Base-by-base conservation (phyloP, 2,113 vertebrate genomes). In the Anhinga anhinga region DNA sequence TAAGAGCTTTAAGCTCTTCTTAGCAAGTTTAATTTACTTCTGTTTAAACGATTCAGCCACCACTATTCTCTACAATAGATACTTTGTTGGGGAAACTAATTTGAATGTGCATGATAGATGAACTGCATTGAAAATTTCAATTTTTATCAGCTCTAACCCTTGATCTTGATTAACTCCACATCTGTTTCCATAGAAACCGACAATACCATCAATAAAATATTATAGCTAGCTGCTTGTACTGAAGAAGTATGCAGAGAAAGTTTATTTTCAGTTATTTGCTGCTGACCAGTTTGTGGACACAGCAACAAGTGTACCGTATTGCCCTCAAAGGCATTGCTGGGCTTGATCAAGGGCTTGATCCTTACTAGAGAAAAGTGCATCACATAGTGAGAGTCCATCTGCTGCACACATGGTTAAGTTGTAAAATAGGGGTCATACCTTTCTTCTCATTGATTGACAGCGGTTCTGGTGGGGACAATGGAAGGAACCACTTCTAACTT, bases 81-180 rank as follows among this genome's bases (percentile, higher is more conserved):
- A 90, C 94, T 98, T 98, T 97, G 91, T 88, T 94, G 95, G 83
- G 78, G 67, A 92, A 97, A 94, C 62, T 95, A 97, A 97, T 98
- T 94, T 97, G 95, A 98, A 96, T 91, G 92, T 95, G 61, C 81
- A 81, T 97, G 97, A 98, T 97, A 98, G 95, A 98, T 97, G 93
- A 96, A 95, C 88, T 96, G 81, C 96, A 69, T 61, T 93, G 91
- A 92, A 97, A 97, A 96, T 95, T 97, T 94, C 96, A 96, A 94
- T 98, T 98, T 97, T 97, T 96, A 95, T 96, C 90, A 93, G 2
- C 79, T 95, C 80, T 96, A 97, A 97, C 97, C 94, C 89, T 92
- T 97, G 97, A 97, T 98, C 96, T 98, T 98, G 98, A 98, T 98
- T 98, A 98, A 95, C 89, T 97, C 94, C 88, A 79, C 94, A 92